Base-by-base conservation (phyloP, 1,140 invertebrate genomes). In the Eriosoma lanigerum region DNA sequence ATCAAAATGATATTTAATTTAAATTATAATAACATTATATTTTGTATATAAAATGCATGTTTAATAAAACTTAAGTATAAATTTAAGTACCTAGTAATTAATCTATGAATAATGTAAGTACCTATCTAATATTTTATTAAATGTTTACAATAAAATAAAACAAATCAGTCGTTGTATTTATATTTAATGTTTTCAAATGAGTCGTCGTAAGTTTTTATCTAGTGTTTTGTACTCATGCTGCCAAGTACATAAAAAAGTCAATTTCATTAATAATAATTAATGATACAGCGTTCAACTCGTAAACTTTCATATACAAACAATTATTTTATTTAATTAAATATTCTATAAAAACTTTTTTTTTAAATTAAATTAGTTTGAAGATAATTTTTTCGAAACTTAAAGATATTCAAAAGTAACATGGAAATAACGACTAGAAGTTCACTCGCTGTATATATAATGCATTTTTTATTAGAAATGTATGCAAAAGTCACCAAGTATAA, bases 261-360 rank as follows among this genome's bases (percentile, higher is more conserved):
- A 44, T 66, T n/a, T n/a, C n/a, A n/a, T n/a, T n/a, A n/a, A n/a
- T 44, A 66, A 66, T 66, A 66, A 66, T 44, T 66, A 44, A 66
- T 66, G 62, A 66, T 44, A 32, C 19, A 44, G 19, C n/a, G 32
- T 66, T 66, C 62, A 66, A 66, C 44, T 32, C 62, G 44, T 44
- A 66, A 44, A 38, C 32, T 66, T 66, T 15, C 26, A 66, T 44
- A 21, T 32, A n/a, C n/a, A 44, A 38, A 44, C 19, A 66, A 66
- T 66, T 66, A 44, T 66, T 66, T 66, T 26, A 66, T 66, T 66
- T 38, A 66, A 66, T 66, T 66, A 66, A 66, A 66, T 44, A 66
- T 44, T 44, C 62, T 44, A 66, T 66, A 32, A 66, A 66, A 66
- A 66, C 62, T 66, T 66, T 64, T n/a, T n/a, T n/a, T 66, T 21